phyloP scores from a whole-genome alignment of 2,888 invertebrate genomes.

The Lycia hirtaria region DNA sequence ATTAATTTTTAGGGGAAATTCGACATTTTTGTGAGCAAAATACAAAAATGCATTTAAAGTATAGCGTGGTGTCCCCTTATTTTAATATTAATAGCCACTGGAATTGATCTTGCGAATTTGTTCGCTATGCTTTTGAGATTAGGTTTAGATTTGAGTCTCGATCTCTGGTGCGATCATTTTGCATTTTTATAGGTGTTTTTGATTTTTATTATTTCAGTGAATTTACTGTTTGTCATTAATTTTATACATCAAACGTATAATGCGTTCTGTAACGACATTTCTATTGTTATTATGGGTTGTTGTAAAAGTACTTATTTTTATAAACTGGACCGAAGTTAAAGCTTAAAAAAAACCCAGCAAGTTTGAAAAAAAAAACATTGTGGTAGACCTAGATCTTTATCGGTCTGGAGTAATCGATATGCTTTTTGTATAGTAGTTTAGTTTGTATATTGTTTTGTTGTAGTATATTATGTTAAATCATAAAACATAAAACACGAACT shows the following conservation, averaged over 20 bases:
- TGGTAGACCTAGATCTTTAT: no score
- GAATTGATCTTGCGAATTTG: conserved; percentile 43
- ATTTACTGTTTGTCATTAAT: conserved; percentile 46
- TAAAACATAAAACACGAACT: no score
- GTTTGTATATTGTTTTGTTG: no score
- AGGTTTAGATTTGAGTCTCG: conserved; percentile 45
- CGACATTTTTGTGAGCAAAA: conserved; percentile 74
- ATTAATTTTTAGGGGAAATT: conserved; percentile 82
- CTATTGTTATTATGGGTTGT: conserved; percentile 22
- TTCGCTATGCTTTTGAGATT: conserved; percentile 40
- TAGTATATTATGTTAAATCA: no score
- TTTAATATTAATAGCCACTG: conserved; percentile 74
- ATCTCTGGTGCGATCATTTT: conserved; percentile 55
- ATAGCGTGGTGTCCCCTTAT: conserved; percentile 77
- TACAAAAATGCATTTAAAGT: conserved; percentile 82
- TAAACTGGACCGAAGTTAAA: no score
- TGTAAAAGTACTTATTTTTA: no score
- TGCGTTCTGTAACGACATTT: conserved; percentile 28
- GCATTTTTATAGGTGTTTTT: conserved; percentile 34
- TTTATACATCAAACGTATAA: conserved; percentile 23
- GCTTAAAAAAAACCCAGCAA: no score
- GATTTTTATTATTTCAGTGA: conserved; percentile 64
- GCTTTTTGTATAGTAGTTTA: no score
- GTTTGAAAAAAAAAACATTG: no score
- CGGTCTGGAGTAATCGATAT: no score